Base-by-base conservation (phyloP, 2,888 invertebrate species). In the Microplitis manilae region DNA sequence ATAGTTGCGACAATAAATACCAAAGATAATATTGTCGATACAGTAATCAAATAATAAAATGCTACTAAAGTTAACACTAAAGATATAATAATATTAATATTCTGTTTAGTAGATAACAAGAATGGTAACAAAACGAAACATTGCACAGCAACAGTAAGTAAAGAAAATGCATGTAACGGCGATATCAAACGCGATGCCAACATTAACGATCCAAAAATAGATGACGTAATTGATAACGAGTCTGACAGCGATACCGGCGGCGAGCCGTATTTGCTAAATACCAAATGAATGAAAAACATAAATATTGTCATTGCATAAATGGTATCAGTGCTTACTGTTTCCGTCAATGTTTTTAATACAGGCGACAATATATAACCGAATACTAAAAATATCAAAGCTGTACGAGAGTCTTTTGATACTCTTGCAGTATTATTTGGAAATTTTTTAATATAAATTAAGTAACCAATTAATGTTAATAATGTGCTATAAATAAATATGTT, bases 311-410 rank as follows among this genome's bases (percentile, higher is more conserved):
- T 96, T 1, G 97, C 96, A 86, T 97, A 98, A 86, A 99, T 98
- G 0, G 99, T 98, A 87, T 99, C 98, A 0, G 98, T 98, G 86
- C 98, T 98, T 1, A 99, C 96, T 0, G 98, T 97, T 87, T 97
- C 97, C 0, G 99, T 99, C 71, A 99, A 91, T 0, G 98, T 98
- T 88, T 98, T 96, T 50, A 98, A 90, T 17, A 98, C 93, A 0
- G 98, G 99, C 0, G 98, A 97, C 78, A 98, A 92, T 74, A 97
- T 92, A 86, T 96, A 97, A 1, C 97, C 97, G 87, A 98, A 95
- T 0, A 95, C 93, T 1, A 97, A 88, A 85, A 97, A 97, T 7
- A 96, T 94, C 59, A 96, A 86, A 0, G 96, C 93, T 0, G 96
- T 97, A 89, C 95, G 94, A 0, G 95, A 88, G 87, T 97, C 95